Base-by-base conservation (phyloP, 2,888 invertebrate species). In the Troilus luridus region DNA sequence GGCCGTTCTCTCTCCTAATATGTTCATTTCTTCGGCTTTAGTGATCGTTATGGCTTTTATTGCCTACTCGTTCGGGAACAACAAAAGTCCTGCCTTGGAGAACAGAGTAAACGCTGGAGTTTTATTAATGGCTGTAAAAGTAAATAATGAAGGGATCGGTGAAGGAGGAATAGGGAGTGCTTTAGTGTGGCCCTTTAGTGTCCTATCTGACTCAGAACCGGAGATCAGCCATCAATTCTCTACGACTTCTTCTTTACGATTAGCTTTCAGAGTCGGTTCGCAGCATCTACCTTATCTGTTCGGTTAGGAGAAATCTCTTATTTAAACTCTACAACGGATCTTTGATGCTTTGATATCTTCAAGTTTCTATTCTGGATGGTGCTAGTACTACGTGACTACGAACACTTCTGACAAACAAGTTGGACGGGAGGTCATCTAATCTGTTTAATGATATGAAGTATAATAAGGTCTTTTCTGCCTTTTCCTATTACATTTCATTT, bases 101-200 rank as follows among this genome's bases (percentile, higher is more conserved):
- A 59, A 89, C 88, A 91, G 88, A 92, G 91, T 90, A 88, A 88
- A 77, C 90, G 54, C 56, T 85, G 21, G 85, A 91, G 91, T 92
- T 92, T 92, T 92, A 92, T 92, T 92, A 92, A 92, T 92, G 92
- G 92, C 91, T 92, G 92, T 92, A 92, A 92, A 92, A 92, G 91
- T 91, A 92, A 92, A 92, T 92, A 92, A 92, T 92, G 92, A 92
- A 91, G 21, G 72, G 72, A 64, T 67, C 58, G 64, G 90, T 89
- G 67, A 27, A 54, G 77, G 72, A 62, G 89, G 67, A 41, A 64
- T 56, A 72, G 77, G 41, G 54, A 41, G 19, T 62, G 89, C 85
- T 85, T 81, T 81, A 81, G 81, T 81, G 81, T 81, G 19, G n/a
- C n/a, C 60, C 89, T 89, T 62, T 89, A 64, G 89, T 89, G 89